Conservation (phyloP, 2,888 invertebrate species). For the Drosophila lutescens region DNA sequence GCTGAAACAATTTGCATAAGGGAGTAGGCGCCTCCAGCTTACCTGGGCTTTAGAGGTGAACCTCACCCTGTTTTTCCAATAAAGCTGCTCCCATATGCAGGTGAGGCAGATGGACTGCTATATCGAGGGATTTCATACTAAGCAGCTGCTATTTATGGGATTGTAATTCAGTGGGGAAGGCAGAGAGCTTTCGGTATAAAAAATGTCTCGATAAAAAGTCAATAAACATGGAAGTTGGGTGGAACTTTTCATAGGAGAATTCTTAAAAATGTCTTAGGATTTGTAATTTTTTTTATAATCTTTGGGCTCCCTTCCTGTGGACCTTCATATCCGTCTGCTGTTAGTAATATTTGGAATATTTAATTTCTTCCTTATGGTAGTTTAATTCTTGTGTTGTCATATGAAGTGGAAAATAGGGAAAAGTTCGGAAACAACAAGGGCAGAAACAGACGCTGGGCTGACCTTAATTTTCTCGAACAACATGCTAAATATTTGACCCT, state of each 20-base stretch:
- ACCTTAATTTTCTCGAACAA: conserved; percentile 58
- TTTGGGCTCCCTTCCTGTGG: too few relatives aligned
- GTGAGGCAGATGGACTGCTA: conserved; percentile 19
- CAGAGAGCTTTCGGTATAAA: conserved; percentile 5
- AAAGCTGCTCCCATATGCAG: conserved; percentile 37
- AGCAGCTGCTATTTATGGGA: conserved; percentile 67
- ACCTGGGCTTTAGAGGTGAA: conserved; percentile 1
- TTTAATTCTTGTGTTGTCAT: conserved; percentile 45
- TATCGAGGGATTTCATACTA: conserved; percentile 46
- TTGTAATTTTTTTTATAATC: neutral
- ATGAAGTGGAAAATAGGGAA: conserved; percentile 59
- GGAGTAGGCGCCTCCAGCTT: conserved; percentile 23
- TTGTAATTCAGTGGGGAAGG: conserved; percentile 48
- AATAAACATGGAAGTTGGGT: conserved; percentile 21
- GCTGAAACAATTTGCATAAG: conserved; percentile 47
- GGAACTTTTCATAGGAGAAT: neutral
- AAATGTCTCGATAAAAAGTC: conserved; percentile 34
- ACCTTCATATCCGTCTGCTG: neutral
- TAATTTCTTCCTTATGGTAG: conserved; percentile 15
- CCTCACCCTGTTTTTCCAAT: conserved; percentile 1
- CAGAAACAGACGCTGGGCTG: conserved; percentile 8
- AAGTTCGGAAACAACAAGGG: conserved; percentile 15
- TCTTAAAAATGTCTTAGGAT: neutral
- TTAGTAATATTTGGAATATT: conserved; percentile 11
- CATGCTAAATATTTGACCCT: conserved; percentile 53